phyloP scores from a whole-genome alignment of 2,888 invertebrate species.

The Tinea semifulvella region DNA sequence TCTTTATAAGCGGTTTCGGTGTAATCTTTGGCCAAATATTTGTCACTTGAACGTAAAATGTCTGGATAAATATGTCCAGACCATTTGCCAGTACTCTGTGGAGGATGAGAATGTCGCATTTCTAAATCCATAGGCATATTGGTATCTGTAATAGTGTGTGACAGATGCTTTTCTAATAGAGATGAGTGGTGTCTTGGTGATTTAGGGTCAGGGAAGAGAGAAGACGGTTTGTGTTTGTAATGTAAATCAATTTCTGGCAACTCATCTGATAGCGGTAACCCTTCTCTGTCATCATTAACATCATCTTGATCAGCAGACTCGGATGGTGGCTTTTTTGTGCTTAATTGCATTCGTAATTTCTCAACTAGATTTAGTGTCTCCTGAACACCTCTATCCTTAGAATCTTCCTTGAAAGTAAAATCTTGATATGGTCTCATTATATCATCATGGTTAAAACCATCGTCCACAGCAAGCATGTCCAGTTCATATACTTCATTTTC shows the following conservation, averaged over 20 bases:
- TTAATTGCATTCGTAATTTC: conserved; percentile 78
- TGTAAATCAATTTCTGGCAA: neutral
- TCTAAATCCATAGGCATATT: neutral
- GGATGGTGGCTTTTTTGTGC: conserved; percentile 69
- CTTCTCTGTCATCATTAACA: conserved; percentile 20
- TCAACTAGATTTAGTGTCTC: conserved; percentile 87
- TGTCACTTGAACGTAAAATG: conserved; percentile 6
- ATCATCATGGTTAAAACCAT: conserved; percentile 73
- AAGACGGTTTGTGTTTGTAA: neutral
- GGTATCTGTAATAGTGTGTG: too few relatives aligned
- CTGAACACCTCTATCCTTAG: conserved; percentile 79
- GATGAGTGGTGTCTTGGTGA: neutral
- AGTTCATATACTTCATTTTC: conserved; percentile 72
- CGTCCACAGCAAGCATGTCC: conserved; percentile 70
- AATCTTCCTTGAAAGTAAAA: conserved; percentile 77
- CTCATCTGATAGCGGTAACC: neutral
- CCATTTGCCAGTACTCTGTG: neutral
- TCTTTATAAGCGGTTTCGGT: conserved; percentile 40
- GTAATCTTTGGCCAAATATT: conserved; percentile 25
- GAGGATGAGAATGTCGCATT: neutral
- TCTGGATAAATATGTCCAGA: neutral
- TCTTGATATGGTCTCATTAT: conserved; percentile 70
- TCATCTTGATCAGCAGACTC: conserved; percentile 53
- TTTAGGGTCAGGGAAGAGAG: neutral
- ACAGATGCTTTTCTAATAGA: too few relatives aligned